Percentiles rank a stretch among this genome's conserved stretches.
Conservation (phyloP, 2,113 vertebrate genomes). For the Sialia sialis region DNA sequence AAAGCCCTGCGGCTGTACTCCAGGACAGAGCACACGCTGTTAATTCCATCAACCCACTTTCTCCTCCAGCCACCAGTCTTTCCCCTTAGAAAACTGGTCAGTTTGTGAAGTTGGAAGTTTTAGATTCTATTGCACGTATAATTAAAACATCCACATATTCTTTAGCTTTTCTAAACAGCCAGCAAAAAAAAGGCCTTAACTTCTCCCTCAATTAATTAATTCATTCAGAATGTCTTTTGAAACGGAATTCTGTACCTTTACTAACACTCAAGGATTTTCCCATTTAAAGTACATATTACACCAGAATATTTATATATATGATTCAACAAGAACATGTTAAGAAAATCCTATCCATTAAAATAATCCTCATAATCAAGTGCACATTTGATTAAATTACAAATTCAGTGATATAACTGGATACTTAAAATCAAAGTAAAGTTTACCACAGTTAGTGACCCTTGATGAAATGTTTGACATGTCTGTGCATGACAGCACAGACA, state of each 20-base stretch:
- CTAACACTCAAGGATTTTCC: not conserved
- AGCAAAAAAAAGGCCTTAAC: not conserved
- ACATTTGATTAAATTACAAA: not conserved
- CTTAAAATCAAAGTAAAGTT: not conserved
- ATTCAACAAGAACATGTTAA: not conserved
- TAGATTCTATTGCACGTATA: not conserved
- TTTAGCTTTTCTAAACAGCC: not conserved
- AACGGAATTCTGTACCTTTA: not conserved
- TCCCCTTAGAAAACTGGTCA: not conserved
- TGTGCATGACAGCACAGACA: not conserved
- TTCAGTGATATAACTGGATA: not conserved
- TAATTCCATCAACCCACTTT: not conserved
- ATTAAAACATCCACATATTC: not conserved
- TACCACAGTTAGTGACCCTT: not conserved
- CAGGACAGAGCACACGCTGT: not conserved
- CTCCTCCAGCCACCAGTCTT: not conserved
- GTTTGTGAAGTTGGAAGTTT: not conserved
- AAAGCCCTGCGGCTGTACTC: not conserved
- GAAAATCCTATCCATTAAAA: not conserved
- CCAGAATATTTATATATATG: not conserved
- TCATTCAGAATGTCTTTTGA: not conserved
- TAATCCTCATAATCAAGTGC: not conserved
- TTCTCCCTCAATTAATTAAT: not conserved
- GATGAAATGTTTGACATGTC: no score
- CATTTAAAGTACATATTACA: not conserved